These are phyloP conservation scores for Brenthis daphne DNA, from an alignment of 2,888 invertebrate genomes.

Conservation along the genomic window DNA sequence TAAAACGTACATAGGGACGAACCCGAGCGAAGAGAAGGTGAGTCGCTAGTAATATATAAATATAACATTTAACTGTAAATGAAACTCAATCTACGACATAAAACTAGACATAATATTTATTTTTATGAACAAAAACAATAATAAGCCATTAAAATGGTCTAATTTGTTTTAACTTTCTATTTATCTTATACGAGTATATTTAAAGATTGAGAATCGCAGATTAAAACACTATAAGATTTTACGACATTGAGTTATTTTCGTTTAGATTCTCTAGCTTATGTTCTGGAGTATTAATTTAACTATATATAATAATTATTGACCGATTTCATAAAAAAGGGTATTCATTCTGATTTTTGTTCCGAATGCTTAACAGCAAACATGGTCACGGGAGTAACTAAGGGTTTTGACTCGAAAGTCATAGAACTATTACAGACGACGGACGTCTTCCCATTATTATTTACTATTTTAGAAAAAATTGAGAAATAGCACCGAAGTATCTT, in stretches of 20 bases:
- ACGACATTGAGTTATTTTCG: conserved; percentile 1
- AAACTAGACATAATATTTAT: conserved; percentile 9
- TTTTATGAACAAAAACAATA: conserved; percentile 14
- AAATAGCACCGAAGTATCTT: too few relatives aligned
- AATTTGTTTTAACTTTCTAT: conserved; percentile 13
- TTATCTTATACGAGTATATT: conserved; percentile 9
- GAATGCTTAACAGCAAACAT: too few relatives aligned
- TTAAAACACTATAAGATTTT: conserved; percentile 11
- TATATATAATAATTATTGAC: background rate
- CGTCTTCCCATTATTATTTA: too few relatives aligned
- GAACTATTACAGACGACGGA: too few relatives aligned
- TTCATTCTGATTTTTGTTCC: too few relatives aligned
- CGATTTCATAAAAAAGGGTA: too few relatives aligned
- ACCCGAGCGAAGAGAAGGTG: too few relatives aligned
- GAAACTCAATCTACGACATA: background rate
- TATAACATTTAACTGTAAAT: conserved; percentile 7
- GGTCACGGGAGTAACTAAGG: too few relatives aligned
- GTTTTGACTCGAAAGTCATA: too few relatives aligned
- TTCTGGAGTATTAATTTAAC: background rate
- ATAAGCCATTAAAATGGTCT: conserved; percentile 5
- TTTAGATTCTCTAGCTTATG: conserved; percentile 4
- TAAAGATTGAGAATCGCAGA: background rate
- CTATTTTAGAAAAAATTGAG: too few relatives aligned
- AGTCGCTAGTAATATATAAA: too few relatives aligned
- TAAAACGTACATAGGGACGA: too few relatives aligned